Percentiles rank a stretch among this genome's conserved stretches.
These are phyloP conservation scores for Vimba vimba DNA, from an alignment of 2,113 vertebrate genomes.

Conservation along the genomic window DNA sequence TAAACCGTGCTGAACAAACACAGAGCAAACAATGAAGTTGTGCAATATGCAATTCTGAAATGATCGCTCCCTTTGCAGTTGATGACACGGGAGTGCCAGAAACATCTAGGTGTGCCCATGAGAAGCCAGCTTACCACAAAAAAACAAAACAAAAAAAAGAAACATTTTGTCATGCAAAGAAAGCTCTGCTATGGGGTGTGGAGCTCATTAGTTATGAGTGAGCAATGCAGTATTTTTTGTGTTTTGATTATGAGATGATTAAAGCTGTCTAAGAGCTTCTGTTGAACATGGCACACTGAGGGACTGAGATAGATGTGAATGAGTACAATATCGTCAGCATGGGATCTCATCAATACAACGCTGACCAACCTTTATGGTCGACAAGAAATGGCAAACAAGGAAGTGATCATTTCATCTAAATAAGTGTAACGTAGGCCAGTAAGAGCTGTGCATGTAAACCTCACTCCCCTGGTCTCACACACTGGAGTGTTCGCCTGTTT, in stretches of 20 bases:
- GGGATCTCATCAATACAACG: background rate
- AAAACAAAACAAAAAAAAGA: background rate
- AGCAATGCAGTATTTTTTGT: background rate
- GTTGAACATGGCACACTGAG: background rate
- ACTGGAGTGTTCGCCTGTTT: too few species aligned
- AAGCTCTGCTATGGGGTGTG: conserved; percentile 18
- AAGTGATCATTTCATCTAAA: background rate
- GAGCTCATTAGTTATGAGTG: background rate
- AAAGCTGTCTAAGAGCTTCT: conserved; percentile 7
- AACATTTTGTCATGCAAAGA: background rate
- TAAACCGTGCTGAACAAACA: conserved; percentile 12
- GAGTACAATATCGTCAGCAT: background rate
- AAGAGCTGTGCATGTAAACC: too few species aligned
- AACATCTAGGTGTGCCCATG: conserved; percentile 33
- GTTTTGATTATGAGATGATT: conserved; percentile 12
- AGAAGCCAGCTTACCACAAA: conserved; percentile 66
- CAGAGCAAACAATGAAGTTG: conserved; percentile 1
- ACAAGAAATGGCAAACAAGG: background rate
- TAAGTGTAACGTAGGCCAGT: too few species aligned
- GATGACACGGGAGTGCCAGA: conserved; percentile 58
- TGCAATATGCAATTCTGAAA: background rate
- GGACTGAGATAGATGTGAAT: background rate
- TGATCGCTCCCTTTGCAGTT: conserved; percentile 39
- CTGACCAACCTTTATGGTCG: background rate
- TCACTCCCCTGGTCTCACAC: too few species aligned